Percentiles rank a stretch among this genome's conserved stretches.
phyloP scores from a whole-genome alignment of 2,113 vertebrate species.

The Anhinga rufa region DNA sequence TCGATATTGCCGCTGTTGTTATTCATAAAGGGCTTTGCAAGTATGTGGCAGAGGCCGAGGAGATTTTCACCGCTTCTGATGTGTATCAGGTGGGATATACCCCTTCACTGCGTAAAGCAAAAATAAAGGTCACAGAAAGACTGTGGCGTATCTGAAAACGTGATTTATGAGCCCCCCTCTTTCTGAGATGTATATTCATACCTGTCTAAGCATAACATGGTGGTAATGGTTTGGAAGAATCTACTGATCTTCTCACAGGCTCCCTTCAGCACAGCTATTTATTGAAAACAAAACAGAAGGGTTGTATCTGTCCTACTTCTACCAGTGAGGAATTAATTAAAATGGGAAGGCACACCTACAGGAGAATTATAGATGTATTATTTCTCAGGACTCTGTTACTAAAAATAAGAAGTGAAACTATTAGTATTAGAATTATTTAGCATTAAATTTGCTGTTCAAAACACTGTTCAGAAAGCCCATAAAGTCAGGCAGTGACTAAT shows the following conservation, averaged over 20 bases:
- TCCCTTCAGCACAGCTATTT: neutral
- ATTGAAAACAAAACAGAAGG: neutral
- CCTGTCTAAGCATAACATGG: neutral
- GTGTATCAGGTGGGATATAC: accelerated
- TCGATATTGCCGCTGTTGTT: neutral
- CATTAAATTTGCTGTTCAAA: neutral
- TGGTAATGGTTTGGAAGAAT: neutral
- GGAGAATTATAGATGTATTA: neutral
- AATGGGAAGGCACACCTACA: neutral
- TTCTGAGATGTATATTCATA: neutral
- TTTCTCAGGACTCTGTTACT: neutral
- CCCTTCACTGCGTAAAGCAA: neutral
- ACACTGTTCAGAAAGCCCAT: neutral
- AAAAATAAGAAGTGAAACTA: neutral
- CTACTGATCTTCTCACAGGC: neutral
- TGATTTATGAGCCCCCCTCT: too few species aligned
- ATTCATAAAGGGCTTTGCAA: neutral
- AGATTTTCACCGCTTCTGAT: neutral
- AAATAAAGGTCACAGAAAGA: neutral
- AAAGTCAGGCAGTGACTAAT: slow-evolving; percentile 29
- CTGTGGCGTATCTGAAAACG: neutral
- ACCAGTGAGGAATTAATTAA: neutral
- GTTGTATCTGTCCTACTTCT: neutral
- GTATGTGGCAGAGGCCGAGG: neutral
- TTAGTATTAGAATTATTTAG: slow-evolving; percentile 21